These are phyloP conservation scores for Bovichtus variegatus DNA, from an alignment of 2,797 vertebrate species.

Conservation along the genomic window DNA sequence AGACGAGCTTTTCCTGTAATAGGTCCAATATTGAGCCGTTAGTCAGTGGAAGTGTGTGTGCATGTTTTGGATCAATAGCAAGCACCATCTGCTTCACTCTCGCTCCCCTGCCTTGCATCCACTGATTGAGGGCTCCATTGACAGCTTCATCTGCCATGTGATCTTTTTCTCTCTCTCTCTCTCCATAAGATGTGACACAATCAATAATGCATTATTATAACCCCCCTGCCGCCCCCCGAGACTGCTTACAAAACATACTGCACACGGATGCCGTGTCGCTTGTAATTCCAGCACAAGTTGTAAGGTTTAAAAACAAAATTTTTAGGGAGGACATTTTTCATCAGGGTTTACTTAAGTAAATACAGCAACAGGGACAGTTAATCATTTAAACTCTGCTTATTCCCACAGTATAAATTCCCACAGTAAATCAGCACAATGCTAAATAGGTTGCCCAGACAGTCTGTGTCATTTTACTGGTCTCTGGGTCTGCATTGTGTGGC, in stretches of 20 bases:
- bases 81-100: slow-evolving; percentile 68
- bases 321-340: slow-evolving; percentile 15
- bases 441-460: slow-evolving; percentile 49
- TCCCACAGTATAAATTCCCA: slow-evolving; percentile 38
- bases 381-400: slow-evolving; percentile 48
- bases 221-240: too few species aligned
- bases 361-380: slow-evolving; percentile 31
- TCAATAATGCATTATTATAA: slow-evolving; percentile 73
- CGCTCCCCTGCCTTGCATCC: slow-evolving; percentile 56
- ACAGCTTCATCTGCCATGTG: slow-evolving; percentile 76
- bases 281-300: slow-evolving; percentile 21
- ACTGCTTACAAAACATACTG: slow-evolving; percentile 54
- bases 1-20: slow-evolving; percentile 49
- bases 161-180: slow-evolving; percentile 46
- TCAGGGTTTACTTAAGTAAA: slow-evolving; percentile 42
- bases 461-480: slow-evolving; percentile 55
- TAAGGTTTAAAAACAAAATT: slow-evolving; percentile 25
- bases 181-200: slow-evolving; percentile 55
- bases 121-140: slow-evolving; percentile 76
- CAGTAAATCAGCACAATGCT: slow-evolving; percentile 37
- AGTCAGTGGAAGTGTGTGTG: slow-evolving; percentile 63
- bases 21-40: slow-evolving; percentile 68
- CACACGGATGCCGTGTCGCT: slow-evolving; percentile 3
- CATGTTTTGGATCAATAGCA: slow-evolving; percentile 75
- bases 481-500: slow-evolving; percentile 57